Evolutionary conservation across 2,888 invertebrate genomes (phyloP).

Genomic region (Ectemnius lituratus): DNA sequence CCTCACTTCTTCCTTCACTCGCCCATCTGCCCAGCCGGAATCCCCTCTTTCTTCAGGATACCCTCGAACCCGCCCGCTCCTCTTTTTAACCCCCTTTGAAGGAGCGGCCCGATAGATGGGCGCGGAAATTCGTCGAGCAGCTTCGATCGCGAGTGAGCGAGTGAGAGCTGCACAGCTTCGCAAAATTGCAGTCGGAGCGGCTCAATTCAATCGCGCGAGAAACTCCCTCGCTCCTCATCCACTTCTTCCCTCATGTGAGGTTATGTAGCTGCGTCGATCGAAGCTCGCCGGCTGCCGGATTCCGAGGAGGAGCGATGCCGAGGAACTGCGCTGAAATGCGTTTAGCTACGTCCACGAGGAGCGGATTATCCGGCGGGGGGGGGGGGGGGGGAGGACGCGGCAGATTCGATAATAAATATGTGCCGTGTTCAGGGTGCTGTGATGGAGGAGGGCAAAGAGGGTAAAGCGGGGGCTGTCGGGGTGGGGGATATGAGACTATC

Average conservation of each 20-base stretch:
- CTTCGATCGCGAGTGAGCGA: slow-evolving; percentile 34
- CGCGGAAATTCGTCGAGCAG: slow-evolving; percentile 52
- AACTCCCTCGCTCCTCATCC: slow-evolving; percentile 35
- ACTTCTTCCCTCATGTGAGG: slow-evolving; percentile 22
- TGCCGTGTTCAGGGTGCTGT: slow-evolving; percentile 16
- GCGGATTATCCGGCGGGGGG: slow-evolving; percentile 2
- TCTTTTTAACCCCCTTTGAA: slow-evolving; percentile 46
- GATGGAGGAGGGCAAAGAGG: neutral
- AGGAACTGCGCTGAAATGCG: neutral
- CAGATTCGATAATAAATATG: slow-evolving; percentile 57
- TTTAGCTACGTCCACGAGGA: slow-evolving; percentile 5
- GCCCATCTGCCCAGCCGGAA: slow-evolving; percentile 17
- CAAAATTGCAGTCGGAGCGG: slow-evolving; percentile 59
- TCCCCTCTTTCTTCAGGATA: slow-evolving; percentile 9
- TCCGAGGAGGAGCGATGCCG: neutral
- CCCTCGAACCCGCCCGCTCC: slow-evolving; percentile 3
- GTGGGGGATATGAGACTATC: neutral
- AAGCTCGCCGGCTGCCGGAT: neutral
- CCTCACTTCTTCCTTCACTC: slow-evolving; percentile 11
- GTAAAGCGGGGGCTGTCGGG: no score
- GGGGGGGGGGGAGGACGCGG: slow-evolving; percentile 27
- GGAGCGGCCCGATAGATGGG: slow-evolving; percentile 52
- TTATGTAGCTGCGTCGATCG: slow-evolving; percentile 1
- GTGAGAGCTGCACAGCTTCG: slow-evolving; percentile 30
- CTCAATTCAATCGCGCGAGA: slow-evolving; percentile 64